Evolutionary conservation across 2,888 invertebrate species (phyloP).

Genomic region (Prosopocoilus inquinatus): DNA sequence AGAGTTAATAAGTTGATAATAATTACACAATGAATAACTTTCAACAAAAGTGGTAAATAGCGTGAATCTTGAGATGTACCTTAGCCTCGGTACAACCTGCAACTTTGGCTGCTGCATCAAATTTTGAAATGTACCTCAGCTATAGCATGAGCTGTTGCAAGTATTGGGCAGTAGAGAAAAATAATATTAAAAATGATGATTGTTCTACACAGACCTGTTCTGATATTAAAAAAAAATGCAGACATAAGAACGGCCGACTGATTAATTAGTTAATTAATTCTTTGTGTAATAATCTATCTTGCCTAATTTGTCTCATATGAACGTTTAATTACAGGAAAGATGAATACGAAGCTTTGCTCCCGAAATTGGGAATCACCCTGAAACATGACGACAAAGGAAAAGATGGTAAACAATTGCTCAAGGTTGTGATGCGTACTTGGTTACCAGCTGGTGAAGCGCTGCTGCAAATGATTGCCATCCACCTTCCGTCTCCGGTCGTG

Average conservation of each 20-base stretch:
- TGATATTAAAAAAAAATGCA: conserved; percentile 49
- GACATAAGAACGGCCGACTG: conserved; percentile 62
- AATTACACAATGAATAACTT: too few species aligned
- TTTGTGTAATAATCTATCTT: background rate
- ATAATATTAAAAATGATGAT: conserved; percentile 50
- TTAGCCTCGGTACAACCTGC: too few species aligned
- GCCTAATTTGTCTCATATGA: background rate
- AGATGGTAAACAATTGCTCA: conserved; percentile 93
- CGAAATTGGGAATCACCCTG: conserved; percentile 88
- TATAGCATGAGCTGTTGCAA: too few species aligned
- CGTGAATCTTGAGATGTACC: too few species aligned
- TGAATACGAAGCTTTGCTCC: conserved; percentile 81
- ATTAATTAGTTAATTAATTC: conserved; percentile 24
- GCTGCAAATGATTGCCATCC: conserved; percentile 99
- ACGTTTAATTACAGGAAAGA: conserved; percentile 69
- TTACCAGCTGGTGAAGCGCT: conserved; percentile 98
- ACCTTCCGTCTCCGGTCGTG: conserved; percentile 97
- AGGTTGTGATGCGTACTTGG: conserved; percentile 99
- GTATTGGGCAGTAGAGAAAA: too few species aligned
- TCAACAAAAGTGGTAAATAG: too few species aligned
- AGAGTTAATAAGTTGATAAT: too few species aligned
- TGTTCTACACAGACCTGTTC: conserved; percentile 55
- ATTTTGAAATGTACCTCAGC: too few species aligned
- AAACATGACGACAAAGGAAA: conserved; percentile 95
- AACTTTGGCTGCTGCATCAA: too few species aligned